Percentiles rank a stretch among this genome's conserved stretches.
These are phyloP conservation scores for Lagocephalus sceleratus DNA, from an alignment of 2,797 vertebrate genomes.

Conservation along the genomic window DNA sequence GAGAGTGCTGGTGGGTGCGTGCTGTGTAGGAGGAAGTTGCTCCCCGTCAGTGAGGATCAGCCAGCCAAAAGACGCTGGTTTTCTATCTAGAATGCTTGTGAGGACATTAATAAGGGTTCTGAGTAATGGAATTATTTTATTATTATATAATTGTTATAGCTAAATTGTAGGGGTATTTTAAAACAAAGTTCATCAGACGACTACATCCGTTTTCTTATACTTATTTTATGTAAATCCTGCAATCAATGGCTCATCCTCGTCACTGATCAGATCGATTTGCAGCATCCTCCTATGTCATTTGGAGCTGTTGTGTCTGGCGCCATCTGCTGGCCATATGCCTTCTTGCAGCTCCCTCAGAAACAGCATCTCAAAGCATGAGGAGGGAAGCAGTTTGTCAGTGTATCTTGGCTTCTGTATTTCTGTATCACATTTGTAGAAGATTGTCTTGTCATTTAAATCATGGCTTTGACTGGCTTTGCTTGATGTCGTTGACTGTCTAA, in stretches of 20 bases:
- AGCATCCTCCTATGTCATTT: slow-evolving; percentile 65
- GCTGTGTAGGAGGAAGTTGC: slow-evolving; percentile 62
- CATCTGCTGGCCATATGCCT: slow-evolving; percentile 65
- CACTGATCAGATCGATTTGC: slow-evolving; percentile 34
- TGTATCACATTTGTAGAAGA: too few species aligned
- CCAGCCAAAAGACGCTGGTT: background rate
- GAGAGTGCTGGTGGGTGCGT: slow-evolving; percentile 68
- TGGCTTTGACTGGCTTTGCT: slow-evolving; percentile 63
- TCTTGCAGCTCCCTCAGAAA: slow-evolving; percentile 53
- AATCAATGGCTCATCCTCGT: slow-evolving; percentile 44
- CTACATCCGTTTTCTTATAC: too few species aligned
- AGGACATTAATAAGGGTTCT: too few species aligned
- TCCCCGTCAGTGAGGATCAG: slow-evolving; percentile 32
- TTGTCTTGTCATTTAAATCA: too few species aligned
- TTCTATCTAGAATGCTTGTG: background rate
- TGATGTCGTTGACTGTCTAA: slow-evolving; percentile 15
- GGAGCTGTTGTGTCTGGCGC: slow-evolving; percentile 63
- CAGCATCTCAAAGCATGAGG: slow-evolving; percentile 67
- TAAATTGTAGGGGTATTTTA: too few species aligned
- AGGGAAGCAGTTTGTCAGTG: slow-evolving; percentile 46
- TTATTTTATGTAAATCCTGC: background rate
- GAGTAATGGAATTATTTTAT: too few species aligned
- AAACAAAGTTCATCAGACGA: too few species aligned
- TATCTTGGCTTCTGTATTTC: slow-evolving; percentile 45
- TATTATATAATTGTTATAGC: too few species aligned